Evolutionary conservation across 2,888 invertebrate genomes (phyloP).

Genomic region (Acleris laterana): DNA sequence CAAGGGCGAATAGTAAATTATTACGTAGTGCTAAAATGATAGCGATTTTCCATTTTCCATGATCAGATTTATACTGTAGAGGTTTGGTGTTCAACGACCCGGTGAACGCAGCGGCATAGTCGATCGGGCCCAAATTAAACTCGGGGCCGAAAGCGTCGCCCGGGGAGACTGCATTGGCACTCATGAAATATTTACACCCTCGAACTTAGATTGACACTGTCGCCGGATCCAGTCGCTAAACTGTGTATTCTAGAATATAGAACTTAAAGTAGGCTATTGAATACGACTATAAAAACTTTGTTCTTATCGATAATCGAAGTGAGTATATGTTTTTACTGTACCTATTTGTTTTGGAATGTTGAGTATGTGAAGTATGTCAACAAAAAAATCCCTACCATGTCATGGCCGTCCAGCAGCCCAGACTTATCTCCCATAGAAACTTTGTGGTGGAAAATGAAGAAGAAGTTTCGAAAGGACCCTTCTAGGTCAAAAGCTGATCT

Average conservation of each 20-base stretch:
- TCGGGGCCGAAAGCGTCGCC: conserved; percentile 46
- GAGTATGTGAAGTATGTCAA: too few species aligned
- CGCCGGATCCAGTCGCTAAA: not conserved
- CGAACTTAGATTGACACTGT: conserved; percentile 40
- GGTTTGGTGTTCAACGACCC: conserved; percentile 18
- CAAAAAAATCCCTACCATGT: too few species aligned
- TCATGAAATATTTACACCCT: conserved; percentile 60
- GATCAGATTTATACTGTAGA: not conserved
- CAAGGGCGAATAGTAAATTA: not conserved
- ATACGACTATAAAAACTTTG: too few species aligned
- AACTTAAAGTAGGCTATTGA: not conserved
- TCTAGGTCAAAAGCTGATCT: too few species aligned
- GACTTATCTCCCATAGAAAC: too few species aligned
- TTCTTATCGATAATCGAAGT: too few species aligned
- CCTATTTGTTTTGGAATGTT: too few species aligned
- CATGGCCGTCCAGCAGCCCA: too few species aligned
- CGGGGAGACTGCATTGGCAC: conserved; percentile 40
- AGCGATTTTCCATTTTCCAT: not conserved
- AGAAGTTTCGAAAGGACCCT: too few species aligned
- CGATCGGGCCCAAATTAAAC: conserved; percentile 56
- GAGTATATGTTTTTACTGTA: too few species aligned
- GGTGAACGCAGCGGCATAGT: conserved; percentile 31
- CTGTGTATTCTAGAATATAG: not conserved
- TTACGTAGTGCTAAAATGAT: conserved; percentile 1
- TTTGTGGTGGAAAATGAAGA: too few species aligned